Evolutionary conservation across 2,113 vertebrate genomes (phyloP), one percentile per base, ranked within the genome.

Genomic region (Thalassarche chlororhynchos): DNA sequence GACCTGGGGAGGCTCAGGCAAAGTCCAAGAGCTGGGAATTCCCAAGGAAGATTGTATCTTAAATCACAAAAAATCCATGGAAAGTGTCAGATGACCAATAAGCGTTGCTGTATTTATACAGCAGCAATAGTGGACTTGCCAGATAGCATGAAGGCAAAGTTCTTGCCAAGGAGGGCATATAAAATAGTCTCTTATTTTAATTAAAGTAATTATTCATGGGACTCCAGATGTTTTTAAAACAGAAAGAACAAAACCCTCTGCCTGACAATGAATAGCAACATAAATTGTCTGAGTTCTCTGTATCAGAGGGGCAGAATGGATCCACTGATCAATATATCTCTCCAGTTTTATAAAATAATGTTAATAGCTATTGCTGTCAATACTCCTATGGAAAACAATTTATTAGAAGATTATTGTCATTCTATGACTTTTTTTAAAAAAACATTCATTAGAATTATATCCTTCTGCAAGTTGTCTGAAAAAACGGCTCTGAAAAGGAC

Each of bases 381-480:
- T 96, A 88, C 42, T 86, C 68, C 17, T 62, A 62, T 89, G 89
- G 89, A 70, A 95, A 91, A 96, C 94, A 83, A 96, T 85, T 87
- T 93, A 87, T 93, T 79, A 54, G 91, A 49, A 78, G 57, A 85
- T 97, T 87, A 87, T 91, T 89, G 94, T 74, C 16, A 3, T 95
- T 95, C 74, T 66, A 47, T 76, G 89, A 51, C 54, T 61, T 76
- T 87, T 77, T 84, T 42, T 8, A 0, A 36, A 58, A 64, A 36
- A 14, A 16, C 72, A 74, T 91, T 97, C 78, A 60, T 93, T 83
- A 66, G 78, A 94, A 91, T 93, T 83, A 93, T 62, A 93, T 90
- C 70, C 42, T 92, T 94, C 51, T 97, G 74, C 18, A 81, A 91
- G 54, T 31, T 44, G 87, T 49, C 66, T 94, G 91, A 23, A 84